Percentiles rank a stretch among this genome's conserved stretches.
These are phyloP conservation scores for Heteromormyrus szaboi DNA, from an alignment of 2,797 vertebrate species.

Conservation along the genomic window DNA sequence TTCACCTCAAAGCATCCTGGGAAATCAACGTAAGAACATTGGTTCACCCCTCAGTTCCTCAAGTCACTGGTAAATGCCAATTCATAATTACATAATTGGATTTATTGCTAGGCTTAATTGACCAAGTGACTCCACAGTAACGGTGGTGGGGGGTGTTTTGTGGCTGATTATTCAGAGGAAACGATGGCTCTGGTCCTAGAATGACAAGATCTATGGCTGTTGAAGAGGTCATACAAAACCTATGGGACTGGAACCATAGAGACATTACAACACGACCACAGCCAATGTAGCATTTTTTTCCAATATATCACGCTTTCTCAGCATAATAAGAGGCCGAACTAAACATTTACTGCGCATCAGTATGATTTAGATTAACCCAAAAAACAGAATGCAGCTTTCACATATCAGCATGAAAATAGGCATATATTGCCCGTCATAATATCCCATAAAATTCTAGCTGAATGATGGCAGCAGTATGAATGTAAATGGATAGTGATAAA, in stretches of 20 bases:
- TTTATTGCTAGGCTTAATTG: conserved; percentile 3
- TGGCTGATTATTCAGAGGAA: background rate
- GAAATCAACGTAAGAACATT: background rate
- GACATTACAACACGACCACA: background rate
- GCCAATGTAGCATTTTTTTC: background rate
- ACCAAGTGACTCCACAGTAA: background rate
- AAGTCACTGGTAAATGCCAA: conserved; percentile 13
- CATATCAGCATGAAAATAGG: background rate
- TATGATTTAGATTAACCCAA: background rate
- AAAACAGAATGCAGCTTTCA: background rate
- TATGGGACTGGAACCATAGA: background rate
- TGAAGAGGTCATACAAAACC: background rate
- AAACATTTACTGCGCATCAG: background rate
- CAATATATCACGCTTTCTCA: background rate
- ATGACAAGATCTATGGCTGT: background rate
- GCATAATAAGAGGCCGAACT: background rate
- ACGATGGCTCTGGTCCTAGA: background rate
- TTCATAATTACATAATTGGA: conserved; percentile 15
- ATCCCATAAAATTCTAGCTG: background rate
- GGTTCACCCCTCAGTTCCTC: background rate
- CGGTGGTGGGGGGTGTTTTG: background rate
- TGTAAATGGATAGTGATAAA: background rate
- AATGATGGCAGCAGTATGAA: background rate
- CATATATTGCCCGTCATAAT: background rate
- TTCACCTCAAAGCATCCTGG: background rate